These are phyloP conservation scores for Vanessa tameamea DNA, from an alignment of 1,140 invertebrate species.

Conservation along the genomic window DNA sequence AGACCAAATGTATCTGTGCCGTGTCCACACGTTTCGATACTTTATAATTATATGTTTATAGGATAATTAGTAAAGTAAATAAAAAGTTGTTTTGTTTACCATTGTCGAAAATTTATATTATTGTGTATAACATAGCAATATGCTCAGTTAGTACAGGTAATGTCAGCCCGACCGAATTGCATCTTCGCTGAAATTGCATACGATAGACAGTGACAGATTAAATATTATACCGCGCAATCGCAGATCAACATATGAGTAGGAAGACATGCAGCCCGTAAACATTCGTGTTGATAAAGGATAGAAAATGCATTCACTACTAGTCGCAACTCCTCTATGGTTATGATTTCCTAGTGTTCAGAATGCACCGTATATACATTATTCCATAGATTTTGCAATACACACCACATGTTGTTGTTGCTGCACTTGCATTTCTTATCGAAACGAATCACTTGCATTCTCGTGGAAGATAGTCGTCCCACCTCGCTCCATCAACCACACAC, in stretches of 20 bases:
- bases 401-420: too few relatives aligned
- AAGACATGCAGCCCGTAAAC: slow-evolving; percentile 25
- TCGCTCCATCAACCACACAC: too few relatives aligned
- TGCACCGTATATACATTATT: slow-evolving; percentile 35
- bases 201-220: slow-evolving; percentile 7
- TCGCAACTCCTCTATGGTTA: slow-evolving; percentile 26
- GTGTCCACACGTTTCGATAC: too few relatives aligned
- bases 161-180: background rate
- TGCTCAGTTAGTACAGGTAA: background rate
- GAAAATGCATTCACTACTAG: slow-evolving; percentile 21
- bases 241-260: slow-evolving; percentile 18
- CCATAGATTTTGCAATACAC: background rate
- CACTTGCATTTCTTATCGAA: too few relatives aligned
- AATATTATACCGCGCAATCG: slow-evolving; percentile 28
- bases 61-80: too few relatives aligned
- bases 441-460: too few relatives aligned
- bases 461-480: too few relatives aligned
- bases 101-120: too few relatives aligned
- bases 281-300: slow-evolving; percentile 16
- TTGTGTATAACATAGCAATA: background rate
- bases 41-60: too few relatives aligned
- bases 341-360: slow-evolving; percentile 27
- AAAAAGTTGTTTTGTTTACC: too few relatives aligned
- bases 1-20: too few relatives aligned
- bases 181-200: slow-evolving; percentile 5